phyloP scores from a whole-genome alignment of 2,113 vertebrate genomes.

The Gorsachius goisagi region DNA sequence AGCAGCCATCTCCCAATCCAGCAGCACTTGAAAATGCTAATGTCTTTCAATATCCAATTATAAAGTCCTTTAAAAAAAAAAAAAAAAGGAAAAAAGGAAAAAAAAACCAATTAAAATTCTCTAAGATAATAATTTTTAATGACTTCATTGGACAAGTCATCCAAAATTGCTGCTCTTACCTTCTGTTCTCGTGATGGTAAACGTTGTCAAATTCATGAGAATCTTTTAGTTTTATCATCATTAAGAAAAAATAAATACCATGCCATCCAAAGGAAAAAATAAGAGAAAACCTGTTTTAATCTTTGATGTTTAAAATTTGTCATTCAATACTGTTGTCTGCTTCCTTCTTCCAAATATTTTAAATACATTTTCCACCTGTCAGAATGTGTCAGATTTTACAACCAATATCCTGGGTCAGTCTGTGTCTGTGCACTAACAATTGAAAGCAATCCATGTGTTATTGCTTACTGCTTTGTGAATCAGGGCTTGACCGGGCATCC shows the following conservation, averaged over 20 bases:
- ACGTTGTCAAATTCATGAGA: neutral
- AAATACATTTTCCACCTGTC: neutral
- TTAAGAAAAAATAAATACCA: neutral
- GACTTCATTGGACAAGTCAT: neutral
- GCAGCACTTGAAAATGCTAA: conserved; percentile 16
- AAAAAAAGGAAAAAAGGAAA: no score
- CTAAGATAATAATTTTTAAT: neutral
- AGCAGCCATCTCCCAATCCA: neutral
- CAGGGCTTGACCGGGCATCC: neutral
- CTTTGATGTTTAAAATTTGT: neutral
- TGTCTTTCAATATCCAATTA: neutral
- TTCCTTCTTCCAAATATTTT: neutral
- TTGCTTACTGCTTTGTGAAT: neutral
- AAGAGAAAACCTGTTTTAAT: neutral
- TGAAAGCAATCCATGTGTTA: neutral
- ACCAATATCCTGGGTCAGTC: neutral
- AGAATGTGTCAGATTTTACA: neutral
- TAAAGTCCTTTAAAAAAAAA: neutral
- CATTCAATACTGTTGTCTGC: neutral
- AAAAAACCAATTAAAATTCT: neutral
- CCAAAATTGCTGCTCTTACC: neutral
- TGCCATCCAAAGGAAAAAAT: neutral
- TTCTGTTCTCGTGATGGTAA: neutral
- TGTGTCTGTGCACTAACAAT: neutral
- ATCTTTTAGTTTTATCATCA: neutral